Conservation (phyloP, 2,888 invertebrate species). For the Lasioglossum malachurum region DNA sequence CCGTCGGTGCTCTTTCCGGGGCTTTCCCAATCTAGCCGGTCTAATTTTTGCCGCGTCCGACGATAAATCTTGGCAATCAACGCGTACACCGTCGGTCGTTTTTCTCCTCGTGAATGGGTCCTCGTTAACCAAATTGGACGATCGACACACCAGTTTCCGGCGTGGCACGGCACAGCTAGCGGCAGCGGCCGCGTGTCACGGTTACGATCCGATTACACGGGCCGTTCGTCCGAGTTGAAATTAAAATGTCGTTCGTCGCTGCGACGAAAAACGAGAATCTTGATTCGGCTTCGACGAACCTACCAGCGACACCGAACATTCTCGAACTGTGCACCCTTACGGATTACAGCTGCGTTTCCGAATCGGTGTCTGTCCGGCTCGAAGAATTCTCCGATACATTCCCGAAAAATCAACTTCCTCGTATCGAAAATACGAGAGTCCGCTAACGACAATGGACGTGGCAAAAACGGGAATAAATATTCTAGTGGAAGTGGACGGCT, state of each 20-base stretch:
- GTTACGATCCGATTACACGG: constrained; percentile 25
- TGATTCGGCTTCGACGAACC: constrained; percentile 3
- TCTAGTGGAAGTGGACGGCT: not conserved
- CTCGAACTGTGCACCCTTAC: not conserved
- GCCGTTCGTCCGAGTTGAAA: constrained; percentile 7
- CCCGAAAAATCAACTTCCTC: not conserved
- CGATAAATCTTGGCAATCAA: constrained; percentile 54
- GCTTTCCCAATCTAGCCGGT: constrained; percentile 3
- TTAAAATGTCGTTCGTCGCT: constrained; percentile 6
- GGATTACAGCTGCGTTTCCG: constrained; percentile 28
- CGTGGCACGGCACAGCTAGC: not conserved
- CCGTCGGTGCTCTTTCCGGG: constrained; percentile 1
- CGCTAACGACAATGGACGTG: not conserved
- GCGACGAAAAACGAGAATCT: not conserved
- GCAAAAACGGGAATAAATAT: not conserved
- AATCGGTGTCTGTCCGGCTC: not conserved
- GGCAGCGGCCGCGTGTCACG: constrained; percentile 19
- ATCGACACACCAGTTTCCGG: constrained; percentile 34
- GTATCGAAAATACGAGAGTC: not conserved
- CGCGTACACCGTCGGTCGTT: constrained; percentile 33
- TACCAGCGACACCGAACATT: not conserved
- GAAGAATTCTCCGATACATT: not conserved
- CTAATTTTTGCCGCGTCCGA: constrained; percentile 41
- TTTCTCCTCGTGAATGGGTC: constrained; percentile 38
- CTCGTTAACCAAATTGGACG: constrained; percentile 61